These are phyloP conservation scores for Carettochelys insculpta DNA, from an alignment of 2,113 vertebrate genomes.

Conservation along the genomic window DNA sequence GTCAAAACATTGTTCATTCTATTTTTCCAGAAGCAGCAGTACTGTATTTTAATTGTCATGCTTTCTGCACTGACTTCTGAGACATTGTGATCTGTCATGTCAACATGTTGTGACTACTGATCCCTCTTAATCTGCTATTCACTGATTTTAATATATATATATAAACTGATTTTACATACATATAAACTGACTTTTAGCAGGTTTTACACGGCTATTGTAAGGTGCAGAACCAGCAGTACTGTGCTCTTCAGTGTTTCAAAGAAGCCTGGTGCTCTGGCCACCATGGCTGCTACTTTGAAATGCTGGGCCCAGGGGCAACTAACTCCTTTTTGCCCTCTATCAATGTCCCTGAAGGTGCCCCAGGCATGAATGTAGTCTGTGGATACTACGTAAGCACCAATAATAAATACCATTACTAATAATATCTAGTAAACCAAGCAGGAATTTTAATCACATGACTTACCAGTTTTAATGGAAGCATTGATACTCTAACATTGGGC, in stretches of 20 bases:
- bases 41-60: background rate
- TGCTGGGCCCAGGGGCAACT: no score
- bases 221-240: background rate
- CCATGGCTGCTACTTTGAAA: no score
- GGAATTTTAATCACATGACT: background rate
- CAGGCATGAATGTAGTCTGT: background rate
- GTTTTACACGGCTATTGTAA: background rate
- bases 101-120: background rate
- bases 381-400: background rate
- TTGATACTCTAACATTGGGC: background rate
- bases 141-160: no score
- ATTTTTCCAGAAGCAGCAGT: background rate
- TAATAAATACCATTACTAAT: background rate
- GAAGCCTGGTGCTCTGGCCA: no score
- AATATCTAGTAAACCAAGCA: background rate
- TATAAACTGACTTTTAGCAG: background rate
- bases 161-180: no score
- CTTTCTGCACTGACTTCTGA: background rate
- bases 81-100: accelerated
- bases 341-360: background rate
- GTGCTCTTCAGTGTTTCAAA: no score
- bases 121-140: background rate
- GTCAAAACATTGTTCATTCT: background rate
- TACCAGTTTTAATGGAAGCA: background rate
- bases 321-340: no score